Conservation (phyloP, 2,888 invertebrate species). For the Ceramica pisi region DNA sequence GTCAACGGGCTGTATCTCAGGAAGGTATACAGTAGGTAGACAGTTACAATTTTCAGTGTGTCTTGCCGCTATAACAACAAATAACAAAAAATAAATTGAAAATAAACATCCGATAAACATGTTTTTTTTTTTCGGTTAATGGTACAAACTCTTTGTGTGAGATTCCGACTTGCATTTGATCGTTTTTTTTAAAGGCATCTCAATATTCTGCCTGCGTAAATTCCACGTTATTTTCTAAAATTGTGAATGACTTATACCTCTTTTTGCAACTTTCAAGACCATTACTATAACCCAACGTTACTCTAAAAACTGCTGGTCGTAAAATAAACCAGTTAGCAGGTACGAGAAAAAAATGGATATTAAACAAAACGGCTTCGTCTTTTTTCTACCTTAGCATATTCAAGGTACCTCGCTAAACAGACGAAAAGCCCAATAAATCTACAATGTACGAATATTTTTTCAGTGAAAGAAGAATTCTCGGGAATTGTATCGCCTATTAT, state of each 20-base stretch:
- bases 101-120: no score
- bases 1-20: no score
- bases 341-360: slow-evolving; percentile 46
- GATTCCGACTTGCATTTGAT: no score
- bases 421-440: slow-evolving; percentile 49
- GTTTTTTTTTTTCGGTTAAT: no score
- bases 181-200: no score
- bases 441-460: slow-evolving; percentile 33
- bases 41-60: no score
- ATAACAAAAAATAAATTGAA: no score
- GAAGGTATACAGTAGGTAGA: no score
- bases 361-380: slow-evolving; percentile 27
- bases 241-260: not conserved
- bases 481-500: slow-evolving; percentile 29
- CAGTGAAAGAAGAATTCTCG: slow-evolving; percentile 24
- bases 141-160: no score
- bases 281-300: slow-evolving; percentile 6
- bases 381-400: slow-evolving; percentile 24
- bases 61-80: no score
- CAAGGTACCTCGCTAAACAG: slow-evolving; percentile 24
- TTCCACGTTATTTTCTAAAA: no score
- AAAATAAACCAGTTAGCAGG: slow-evolving; percentile 35
- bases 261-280: not conserved
- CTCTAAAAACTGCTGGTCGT: slow-evolving; percentile 32
- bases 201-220: no score